Evolutionary conservation across 2,888 invertebrate species (phyloP), one percentile per base, ranked within the genome.

Genomic region (Belgica antarctica): DNA sequence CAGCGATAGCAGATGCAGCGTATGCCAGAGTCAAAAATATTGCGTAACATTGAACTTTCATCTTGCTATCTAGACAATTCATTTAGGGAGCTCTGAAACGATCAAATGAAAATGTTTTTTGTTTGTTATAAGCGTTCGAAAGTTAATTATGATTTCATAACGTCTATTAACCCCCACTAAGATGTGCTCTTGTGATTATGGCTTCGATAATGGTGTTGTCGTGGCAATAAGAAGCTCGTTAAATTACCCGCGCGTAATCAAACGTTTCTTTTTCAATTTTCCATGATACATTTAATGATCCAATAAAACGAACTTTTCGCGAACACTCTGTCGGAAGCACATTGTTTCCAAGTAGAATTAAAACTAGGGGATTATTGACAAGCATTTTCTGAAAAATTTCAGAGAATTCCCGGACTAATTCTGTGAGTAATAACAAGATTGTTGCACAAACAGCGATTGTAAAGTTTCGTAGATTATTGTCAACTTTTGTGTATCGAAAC

Each of bases 11-110:
- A 25, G 36, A 15, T 24, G 65, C 19, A 17, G 65, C 65, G 24
- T 19, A 57, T 12, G 68, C 47, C 24, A 68, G 22, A 10, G 41
- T 57, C 24, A 68, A 57, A 22, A 68, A 22, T 12, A 68, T 52
- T 28, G 46, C 68, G 25, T 68, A 68, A 47, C 52, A 52, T 15
- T 57, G 68, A 57, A 57, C 28, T 57, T 68, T 68, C 68, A 57
- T 68, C 57, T 57, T 68, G 57, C 68, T 68, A 68, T 68, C 68
- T 68, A 68, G 24, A 68, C 47, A 57, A 19, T 12, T 57, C 57
- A 68, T 68, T 34, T 57, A 31, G 46, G 15, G 27, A 10, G 59
- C 25, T 59, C 65, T 41, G 17, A 46, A 46, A 19, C 2, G 27
- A 41, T 10, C 19, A 52, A 59, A 27, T 25, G 27, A 27, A 59